These are phyloP conservation scores for Epistrophe grossulariae DNA, from an alignment of 2,888 invertebrate species.

Conservation along the genomic window DNA sequence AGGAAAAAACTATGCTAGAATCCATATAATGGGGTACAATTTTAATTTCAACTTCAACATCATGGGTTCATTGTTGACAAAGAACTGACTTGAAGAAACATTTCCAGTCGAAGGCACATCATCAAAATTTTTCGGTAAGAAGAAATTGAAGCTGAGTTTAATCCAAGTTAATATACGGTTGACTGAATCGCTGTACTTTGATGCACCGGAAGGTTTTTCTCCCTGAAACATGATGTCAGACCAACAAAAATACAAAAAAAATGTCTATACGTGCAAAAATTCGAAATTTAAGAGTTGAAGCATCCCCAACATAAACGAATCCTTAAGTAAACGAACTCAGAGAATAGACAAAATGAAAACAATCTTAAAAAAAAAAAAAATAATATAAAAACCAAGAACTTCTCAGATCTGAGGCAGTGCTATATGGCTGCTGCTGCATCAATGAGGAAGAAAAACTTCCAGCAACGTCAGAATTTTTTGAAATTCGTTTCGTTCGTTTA, in stretches of 20 bases:
- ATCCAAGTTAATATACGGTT: constrained; percentile 40
- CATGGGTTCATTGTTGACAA: constrained; percentile 22
- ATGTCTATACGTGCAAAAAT: constrained; percentile 29
- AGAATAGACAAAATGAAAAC: constrained; percentile 42
- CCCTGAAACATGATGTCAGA: background rate
- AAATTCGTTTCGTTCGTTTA: constrained; percentile 53
- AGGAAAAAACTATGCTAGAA: constrained; percentile 15
- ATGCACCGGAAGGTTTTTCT: constrained; percentile 5
- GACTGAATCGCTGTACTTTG: constrained; percentile 23
- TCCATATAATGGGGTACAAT: constrained; percentile 19
- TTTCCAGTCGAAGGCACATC: constrained; percentile 45
- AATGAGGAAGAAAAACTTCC: constrained; percentile 19
- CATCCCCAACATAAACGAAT: constrained; percentile 20
- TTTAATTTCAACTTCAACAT: constrained; percentile 26
- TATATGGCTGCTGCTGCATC: background rate
- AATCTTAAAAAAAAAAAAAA: background rate
- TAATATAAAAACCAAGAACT: background rate
- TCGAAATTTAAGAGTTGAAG: constrained; percentile 20
- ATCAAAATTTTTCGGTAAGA: constrained; percentile 2
- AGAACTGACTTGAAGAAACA: constrained; percentile 24
- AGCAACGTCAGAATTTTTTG: constrained; percentile 43
- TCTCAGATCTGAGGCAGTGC: background rate
- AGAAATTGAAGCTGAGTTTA: constrained; percentile 28
- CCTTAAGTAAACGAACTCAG: constrained; percentile 34
- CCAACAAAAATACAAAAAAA: background rate